These are phyloP conservation scores for Philereme vetulata DNA, from an alignment of 2,888 invertebrate genomes.

Conservation along the genomic window DNA sequence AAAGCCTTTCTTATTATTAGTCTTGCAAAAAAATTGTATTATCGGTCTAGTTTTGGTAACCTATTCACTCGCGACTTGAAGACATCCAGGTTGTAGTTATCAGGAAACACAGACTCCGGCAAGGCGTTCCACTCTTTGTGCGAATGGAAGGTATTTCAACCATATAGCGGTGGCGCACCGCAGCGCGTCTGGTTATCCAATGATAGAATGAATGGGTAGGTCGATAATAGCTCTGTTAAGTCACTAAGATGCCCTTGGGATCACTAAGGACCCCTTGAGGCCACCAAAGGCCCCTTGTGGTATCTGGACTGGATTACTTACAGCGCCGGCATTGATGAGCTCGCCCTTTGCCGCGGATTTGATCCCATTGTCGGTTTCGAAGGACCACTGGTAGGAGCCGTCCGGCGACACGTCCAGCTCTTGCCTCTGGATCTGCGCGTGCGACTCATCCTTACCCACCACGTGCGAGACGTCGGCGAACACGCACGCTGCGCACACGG, in stretches of 20 bases:
- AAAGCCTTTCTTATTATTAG: too few species aligned
- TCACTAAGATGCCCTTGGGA: neutral
- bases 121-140: too few species aligned
- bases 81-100: too few species aligned
- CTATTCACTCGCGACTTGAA: too few species aligned
- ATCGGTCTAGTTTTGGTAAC: too few species aligned
- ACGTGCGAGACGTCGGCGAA: conserved; percentile 71
- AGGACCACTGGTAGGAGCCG: conserved; percentile 77
- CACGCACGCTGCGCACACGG: conserved; percentile 47
- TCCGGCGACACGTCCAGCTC: conserved; percentile 69
- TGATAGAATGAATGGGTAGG: too few species aligned
- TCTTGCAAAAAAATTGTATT: too few species aligned
- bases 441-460: conserved; percentile 26
- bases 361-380: conserved; percentile 85
- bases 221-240: neutral
- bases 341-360: conserved; percentile 78
- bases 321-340: conserved; percentile 67
- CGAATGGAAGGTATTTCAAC: too few species aligned
- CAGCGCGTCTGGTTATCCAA: too few species aligned
- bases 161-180: too few species aligned
- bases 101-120: too few species aligned
- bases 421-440: conserved; percentile 58
- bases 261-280: neutral
- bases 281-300: neutral
- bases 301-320: conserved; percentile 42